A percentile compares a stretch with the other conserved stretches of the same genome.
Conservation (phyloP, 2,888 invertebrate species). For the Anticlea derivata region DNA sequence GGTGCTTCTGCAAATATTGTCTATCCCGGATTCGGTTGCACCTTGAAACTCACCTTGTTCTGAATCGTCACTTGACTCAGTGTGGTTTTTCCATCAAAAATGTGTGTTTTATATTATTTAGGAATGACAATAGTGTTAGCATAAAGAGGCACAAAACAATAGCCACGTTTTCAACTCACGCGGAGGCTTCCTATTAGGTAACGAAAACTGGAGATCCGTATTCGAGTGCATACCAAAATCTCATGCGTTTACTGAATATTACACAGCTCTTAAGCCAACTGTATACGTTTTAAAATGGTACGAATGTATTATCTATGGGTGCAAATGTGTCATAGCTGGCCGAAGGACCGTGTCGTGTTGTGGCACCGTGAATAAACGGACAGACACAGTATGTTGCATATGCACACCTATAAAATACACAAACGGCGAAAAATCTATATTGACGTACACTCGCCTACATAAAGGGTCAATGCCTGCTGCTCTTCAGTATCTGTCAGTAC, state of each 20-base stretch:
- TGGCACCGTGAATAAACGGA: slow-evolving; percentile 76
- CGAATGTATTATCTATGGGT: slow-evolving; percentile 13
- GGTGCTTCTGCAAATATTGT: neutral
- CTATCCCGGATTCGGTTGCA: slow-evolving; percentile 20
- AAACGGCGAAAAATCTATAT: slow-evolving; percentile 45
- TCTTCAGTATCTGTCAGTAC: no score
- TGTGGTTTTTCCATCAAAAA: slow-evolving; percentile 57
- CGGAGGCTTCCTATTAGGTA: slow-evolving; percentile 65
- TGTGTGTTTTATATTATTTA: slow-evolving; percentile 50
- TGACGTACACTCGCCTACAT: no score
- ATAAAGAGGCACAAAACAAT: slow-evolving; percentile 63
- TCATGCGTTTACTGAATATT: slow-evolving; percentile 11
- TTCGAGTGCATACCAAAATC: slow-evolving; percentile 41
- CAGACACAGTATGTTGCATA: slow-evolving; percentile 61
- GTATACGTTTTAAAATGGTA: slow-evolving; percentile 34
- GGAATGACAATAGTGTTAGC: slow-evolving; percentile 58
- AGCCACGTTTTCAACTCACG: slow-evolving; percentile 66
- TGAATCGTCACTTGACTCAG: slow-evolving; percentile 47
- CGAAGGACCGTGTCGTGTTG: slow-evolving; percentile 67
- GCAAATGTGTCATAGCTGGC: slow-evolving; percentile 35
- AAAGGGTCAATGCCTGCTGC: slow-evolving; percentile 12
- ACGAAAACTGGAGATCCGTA: slow-evolving; percentile 63
- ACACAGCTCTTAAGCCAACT: slow-evolving; percentile 19
- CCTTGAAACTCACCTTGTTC: slow-evolving; percentile 42
- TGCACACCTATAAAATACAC: slow-evolving; percentile 62